A percentile compares a stretch with the other conserved stretches of the same genome.
Conservation (phyloP, 2,113 vertebrate genomes). For the Plestiodon gilberti region DNA sequence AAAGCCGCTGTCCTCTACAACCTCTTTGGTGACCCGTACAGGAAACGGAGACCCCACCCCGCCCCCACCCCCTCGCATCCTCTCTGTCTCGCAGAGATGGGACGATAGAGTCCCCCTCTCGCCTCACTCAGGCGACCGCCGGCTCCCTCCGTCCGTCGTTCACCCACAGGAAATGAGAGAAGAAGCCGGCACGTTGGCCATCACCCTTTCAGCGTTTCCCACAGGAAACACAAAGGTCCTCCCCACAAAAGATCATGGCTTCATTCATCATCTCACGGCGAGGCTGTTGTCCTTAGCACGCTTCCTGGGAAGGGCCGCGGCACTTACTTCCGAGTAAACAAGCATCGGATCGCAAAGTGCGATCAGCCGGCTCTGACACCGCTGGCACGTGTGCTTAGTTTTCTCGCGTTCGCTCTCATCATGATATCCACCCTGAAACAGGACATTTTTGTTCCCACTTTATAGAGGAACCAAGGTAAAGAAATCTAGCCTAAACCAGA, state of each 20-base stretch:
- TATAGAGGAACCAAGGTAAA: not conserved
- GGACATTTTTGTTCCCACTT: not conserved
- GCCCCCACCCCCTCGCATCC: not conserved
- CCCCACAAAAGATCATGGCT: not conserved
- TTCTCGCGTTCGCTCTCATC: not conserved
- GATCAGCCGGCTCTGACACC: not conserved
- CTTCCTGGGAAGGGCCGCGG: no score
- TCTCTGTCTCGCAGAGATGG: not conserved
- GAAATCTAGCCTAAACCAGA: not conserved
- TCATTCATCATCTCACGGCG: no score
- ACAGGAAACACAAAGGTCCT: not conserved
- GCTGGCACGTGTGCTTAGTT: not conserved
- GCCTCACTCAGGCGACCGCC: not conserved
- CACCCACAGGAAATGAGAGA: constrained; percentile 7
- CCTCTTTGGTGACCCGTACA: not conserved
- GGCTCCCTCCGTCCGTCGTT: not conserved
- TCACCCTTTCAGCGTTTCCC: constrained; percentile 2
- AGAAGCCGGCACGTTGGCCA: no score
- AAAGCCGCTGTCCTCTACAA: not conserved
- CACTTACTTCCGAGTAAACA: not conserved
- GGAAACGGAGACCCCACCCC: not conserved
- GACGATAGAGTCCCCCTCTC: not conserved
- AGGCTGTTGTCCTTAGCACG: no score
- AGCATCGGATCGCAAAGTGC: not conserved
- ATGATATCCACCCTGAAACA: not conserved